These are phyloP conservation scores for Nesoenas mayeri DNA, from an alignment of 2,113 vertebrate genomes.

Conservation along the genomic window DNA sequence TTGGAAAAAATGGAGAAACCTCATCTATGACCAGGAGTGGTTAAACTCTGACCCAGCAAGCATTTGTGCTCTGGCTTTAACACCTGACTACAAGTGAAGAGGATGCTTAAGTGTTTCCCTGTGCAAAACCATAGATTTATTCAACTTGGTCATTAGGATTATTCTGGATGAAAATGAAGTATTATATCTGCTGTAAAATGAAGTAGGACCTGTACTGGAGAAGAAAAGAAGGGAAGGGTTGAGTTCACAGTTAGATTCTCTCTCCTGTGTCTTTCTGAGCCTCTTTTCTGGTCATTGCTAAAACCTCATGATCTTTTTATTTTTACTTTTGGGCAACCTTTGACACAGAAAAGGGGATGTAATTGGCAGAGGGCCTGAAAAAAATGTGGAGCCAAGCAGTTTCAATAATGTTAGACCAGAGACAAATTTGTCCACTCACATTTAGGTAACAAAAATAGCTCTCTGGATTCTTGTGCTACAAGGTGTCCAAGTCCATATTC, in stretches of 20 bases:
- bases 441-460: not conserved
- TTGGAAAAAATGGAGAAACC: not conserved
- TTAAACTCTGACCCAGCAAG: not conserved
- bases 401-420: not conserved
- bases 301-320: not conserved
- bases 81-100: not conserved
- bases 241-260: not conserved
- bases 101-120: not conserved
- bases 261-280: not conserved
- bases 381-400: not conserved
- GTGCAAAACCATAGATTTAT: not conserved
- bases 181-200: not conserved
- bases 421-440: accelerated
- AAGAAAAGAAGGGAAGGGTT: not conserved
- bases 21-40: accelerated
- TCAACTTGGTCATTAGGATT: not conserved
- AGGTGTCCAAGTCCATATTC: not conserved
- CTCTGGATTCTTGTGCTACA: not conserved
- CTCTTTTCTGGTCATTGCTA: not conserved
- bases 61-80: not conserved
- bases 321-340: not conserved
- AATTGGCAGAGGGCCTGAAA: not conserved
- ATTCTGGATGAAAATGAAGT: not conserved
- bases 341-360: not conserved
- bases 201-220: not conserved